Base-by-base conservation (phyloP, 1,140 invertebrate species). In the Lanistes nyassanus region DNA sequence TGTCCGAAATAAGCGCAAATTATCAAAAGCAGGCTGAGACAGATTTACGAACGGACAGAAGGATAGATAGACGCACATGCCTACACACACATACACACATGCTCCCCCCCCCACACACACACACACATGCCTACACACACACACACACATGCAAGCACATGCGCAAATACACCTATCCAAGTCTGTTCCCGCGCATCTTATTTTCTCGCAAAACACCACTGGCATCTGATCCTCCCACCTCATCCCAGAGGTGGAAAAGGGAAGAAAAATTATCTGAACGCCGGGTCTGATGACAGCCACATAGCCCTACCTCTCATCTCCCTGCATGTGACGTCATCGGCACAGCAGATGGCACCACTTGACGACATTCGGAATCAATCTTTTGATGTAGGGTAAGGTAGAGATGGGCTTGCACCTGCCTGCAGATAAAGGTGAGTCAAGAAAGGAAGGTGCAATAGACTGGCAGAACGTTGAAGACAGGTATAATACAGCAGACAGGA, bases 71-170 rank as follows among this genome's bases (percentile, higher is more conserved):
- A 36, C 62, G 13, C 5, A 7, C 62, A 6, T 31, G 1, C 62
- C 3, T 31, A 42, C 62, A 65, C 62, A 65, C 62, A 37, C 29
- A 36, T 29, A 60, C 58, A 60, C 58, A 60, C 62, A 65, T n/a
- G n/a, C n/a, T n/a, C n/a, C n/a, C n/a, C n/a, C n/a, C n/a, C n/a
- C n/a, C 58, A n/a, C 58, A 60, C 58, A 29, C n/a, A 9, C 58
- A 29, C 58, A 60, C 9, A n/a, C 9, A 13, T 7, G 9, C 58
- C 9, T 60, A 29, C 58, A 60, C 58, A 7, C 58, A 13, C n/a
- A 9, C n/a, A 60, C 9, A 7, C 58, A 60, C 9, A 60, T n/a
- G 7, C n/a, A 60, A 9, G 31, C 7, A 29, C 58, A 3, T 29
- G 34, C 11, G n/a, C 2, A 31, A 36, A 65, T 29, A 47, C n/a